A percentile compares a stretch with the other conserved stretches of the same genome.
Conservation (phyloP, 2,113 vertebrate species). For the Corapipo altera region DNA sequence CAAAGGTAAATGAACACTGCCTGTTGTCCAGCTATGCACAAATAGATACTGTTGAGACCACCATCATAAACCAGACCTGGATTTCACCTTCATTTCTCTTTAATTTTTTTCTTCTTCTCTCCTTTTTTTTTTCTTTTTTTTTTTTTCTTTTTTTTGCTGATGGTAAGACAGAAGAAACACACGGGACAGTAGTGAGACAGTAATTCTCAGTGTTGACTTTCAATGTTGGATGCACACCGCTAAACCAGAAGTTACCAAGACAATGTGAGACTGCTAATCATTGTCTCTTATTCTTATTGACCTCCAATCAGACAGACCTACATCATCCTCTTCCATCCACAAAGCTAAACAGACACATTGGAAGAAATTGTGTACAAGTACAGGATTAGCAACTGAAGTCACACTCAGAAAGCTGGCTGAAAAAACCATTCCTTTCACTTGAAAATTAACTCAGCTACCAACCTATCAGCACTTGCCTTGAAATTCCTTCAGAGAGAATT, state of each 20-base stretch:
- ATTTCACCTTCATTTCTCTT: background rate
- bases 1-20: background rate
- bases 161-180: background rate
- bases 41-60: background rate
- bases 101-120: background rate
- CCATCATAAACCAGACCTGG: background rate
- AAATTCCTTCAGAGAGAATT: background rate
- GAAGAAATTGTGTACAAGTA: background rate
- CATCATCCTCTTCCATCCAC: background rate
- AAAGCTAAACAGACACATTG: background rate
- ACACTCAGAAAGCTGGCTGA: fast-evolving
- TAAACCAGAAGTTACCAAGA: background rate
- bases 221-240: background rate
- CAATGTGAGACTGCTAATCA: background rate
- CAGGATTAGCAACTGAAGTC: background rate
- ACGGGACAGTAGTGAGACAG: background rate
- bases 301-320: background rate
- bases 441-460: background rate
- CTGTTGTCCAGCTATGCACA: background rate
- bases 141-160: background rate
- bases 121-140: background rate
- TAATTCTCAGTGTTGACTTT: background rate
- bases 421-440: background rate
- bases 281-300: background rate
- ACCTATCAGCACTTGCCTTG: background rate